Conservation (phyloP, 2,113 vertebrate genomes). For the Acanthochromis polyacanthus region DNA sequence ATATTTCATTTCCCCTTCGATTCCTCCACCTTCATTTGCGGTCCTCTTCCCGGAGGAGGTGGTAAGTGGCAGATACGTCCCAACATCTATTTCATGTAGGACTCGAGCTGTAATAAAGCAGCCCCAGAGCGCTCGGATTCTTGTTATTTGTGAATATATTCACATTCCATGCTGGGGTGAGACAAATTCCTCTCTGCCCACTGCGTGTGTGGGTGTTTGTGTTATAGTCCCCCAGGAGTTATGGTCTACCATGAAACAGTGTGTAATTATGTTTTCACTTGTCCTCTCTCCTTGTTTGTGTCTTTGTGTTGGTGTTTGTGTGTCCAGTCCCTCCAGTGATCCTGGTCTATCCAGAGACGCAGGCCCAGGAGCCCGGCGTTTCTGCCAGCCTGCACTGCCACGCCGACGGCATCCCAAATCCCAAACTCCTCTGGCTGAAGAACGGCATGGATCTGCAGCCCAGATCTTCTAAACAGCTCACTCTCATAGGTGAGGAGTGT, state of each 20-base stretch:
- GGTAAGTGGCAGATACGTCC: conserved; percentile 48
- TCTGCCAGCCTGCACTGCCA: conserved; percentile 93
- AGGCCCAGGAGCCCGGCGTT: conserved; percentile 95
- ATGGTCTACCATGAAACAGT: conserved; percentile 60
- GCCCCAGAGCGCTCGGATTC: conserved; percentile 62
- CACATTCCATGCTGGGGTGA: conserved; percentile 67
- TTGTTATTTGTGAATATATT: conserved; percentile 75
- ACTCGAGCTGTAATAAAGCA: conserved; percentile 55
- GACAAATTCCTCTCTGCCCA: conserved; percentile 62
- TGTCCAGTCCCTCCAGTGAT: conserved; percentile 95
- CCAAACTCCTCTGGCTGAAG: conserved; percentile 95
- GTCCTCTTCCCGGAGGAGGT: conserved; percentile 36
- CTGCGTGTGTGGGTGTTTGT: conserved; percentile 61
- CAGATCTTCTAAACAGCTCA: conserved; percentile 91
- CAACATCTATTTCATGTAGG: conserved; percentile 61
- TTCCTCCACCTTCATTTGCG: conserved; percentile 46
- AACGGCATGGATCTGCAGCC: conserved; percentile 92
- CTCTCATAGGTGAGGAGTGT: conserved; percentile 88
- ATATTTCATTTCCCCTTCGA: conserved; percentile 43
- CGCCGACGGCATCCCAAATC: conserved; percentile 94
- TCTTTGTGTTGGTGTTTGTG: conserved; percentile 54
- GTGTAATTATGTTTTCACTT: conserved; percentile 70
- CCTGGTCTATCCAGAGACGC: conserved; percentile 94
- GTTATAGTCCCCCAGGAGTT: conserved; percentile 54
- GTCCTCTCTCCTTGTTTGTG: conserved; percentile 49